Base-by-base conservation (phyloP, 1,140 invertebrate species). In the Drosophila sturtevanti region DNA sequence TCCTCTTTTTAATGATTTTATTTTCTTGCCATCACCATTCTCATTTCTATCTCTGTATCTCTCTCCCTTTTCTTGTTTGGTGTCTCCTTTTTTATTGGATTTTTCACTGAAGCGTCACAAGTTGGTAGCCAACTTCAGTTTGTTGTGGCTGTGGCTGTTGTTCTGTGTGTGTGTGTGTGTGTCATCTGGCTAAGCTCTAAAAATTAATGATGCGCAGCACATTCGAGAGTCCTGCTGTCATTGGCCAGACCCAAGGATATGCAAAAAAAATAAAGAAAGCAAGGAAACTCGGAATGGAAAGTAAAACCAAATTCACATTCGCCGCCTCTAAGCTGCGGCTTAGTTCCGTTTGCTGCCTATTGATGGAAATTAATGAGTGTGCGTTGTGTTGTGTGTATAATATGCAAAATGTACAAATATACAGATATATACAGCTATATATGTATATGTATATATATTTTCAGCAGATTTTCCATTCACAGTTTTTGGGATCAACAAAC, bases 121-220 rank as follows among this genome's bases (percentile, higher is more conserved):
- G 44, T 62, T 59, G 41, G 41, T 34, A 34, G 10, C 51, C 16
- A 56, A 52, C 63, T 21, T 56, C 24, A 34, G 35, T 37, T 34
- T 34, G 65, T 37, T 18, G 48, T 56, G 31, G 12, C 51, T 51
- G 7, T 68, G 73, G 48, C 44, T 38, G 12, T 58, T 48, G 6
- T 68, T 77, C 44, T 55, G 58, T 73, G 34, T 77, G 60, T 75
- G n/a, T n/a, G 58, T 51, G 24, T 86, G 73, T 77, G 77, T 89
- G 84, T 89, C 84, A 89, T 89, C 84, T 89, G 84, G 80, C 77
- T 89, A 89, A 89, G 85, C 84, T 89, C 85, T 89, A 89, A 89
- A 89, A 89, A 89, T 89, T 89, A 89, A 89, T 89, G 84, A 89
- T 89, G 84, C 85, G 77, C 80, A 69, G 79, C 79, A 68, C 80